Conservation (phyloP, 1,140 invertebrate species). For the Proales similis region DNA sequence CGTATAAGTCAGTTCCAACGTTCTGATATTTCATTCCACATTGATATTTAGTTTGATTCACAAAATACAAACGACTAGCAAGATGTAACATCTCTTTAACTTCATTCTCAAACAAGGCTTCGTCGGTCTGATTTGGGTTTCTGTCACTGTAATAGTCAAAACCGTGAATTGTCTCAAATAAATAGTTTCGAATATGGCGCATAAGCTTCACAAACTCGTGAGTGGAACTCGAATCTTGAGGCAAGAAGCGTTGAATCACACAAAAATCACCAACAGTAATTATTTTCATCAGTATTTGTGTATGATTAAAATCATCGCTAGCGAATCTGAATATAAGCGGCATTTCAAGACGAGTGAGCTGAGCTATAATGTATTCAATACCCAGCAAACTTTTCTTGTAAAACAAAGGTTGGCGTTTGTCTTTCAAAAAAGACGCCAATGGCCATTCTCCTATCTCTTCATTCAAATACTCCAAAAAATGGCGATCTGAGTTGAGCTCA, state of each 20-base stretch:
- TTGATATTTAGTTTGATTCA: neutral
- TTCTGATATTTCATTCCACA: neutral
- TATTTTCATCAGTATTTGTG: slow-evolving; percentile 7
- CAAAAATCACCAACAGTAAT: slow-evolving; percentile 8
- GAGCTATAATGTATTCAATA: neutral
- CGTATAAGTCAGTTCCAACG: neutral
- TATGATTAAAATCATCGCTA: slow-evolving; percentile 7
- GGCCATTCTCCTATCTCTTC: slow-evolving; percentile 20
- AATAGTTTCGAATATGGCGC: neutral
- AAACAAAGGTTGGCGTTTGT: too few relatives aligned
- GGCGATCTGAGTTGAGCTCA: neutral
- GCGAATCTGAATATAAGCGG: slow-evolving; percentile 13
- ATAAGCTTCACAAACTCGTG: slow-evolving; percentile 4
- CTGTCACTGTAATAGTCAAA: too few relatives aligned
- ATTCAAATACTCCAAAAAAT: slow-evolving; percentile 6
- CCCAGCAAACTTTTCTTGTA: neutral
- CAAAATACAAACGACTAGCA: slow-evolving; percentile 11
- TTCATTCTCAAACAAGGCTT: neutral
- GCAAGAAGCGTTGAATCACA: slow-evolving; percentile 3
- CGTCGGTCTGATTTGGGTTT: neutral
- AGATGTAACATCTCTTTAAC: slow-evolving; percentile 26
- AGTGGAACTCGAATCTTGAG: neutral
- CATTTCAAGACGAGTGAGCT: neutral
- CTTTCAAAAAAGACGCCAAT: neutral
- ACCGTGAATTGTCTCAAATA: neutral